Evolutionary conservation across 2,797 vertebrate species (phyloP), one percentile per base, ranked within the genome.

Genomic region (Coilia nasus): DNA sequence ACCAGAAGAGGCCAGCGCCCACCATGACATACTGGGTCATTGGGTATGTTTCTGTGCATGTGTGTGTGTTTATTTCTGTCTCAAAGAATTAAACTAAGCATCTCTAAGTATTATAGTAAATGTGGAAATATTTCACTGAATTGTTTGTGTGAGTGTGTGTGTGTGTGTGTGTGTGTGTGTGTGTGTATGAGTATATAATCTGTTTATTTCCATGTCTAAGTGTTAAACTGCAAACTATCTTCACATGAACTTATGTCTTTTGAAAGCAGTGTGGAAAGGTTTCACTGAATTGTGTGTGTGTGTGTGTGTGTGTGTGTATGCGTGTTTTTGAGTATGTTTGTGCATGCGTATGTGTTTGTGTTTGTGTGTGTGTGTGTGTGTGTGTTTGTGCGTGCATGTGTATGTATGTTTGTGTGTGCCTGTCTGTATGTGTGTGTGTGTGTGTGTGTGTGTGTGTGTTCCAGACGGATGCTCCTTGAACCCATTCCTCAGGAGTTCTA

Each of bases 21-120:
- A 97, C 95, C 67, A 94, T 99, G 97, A 96, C 93, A 19, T 99
- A 99, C 94, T 99, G 98, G 98, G 98, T 98, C 62, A 96, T 99
- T 25, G 98, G 98, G 98, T 99, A 94, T 41, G 94, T 86, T 44
- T 83, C 12, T 78, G 17, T 78, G 5, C 35, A 5, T 41, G 35
- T 41, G 35, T 41, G 64, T 82, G 35, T 87, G 7, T 85, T 59
- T 41, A 57, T 17, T 82, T 31, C 3, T 12, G 12, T 67, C 28
- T 31, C 64, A 23, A 28, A 14, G 28, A 31, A 35, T 31, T 71
- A 71, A 41, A 5, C 35, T 5, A 41, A 41, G 35, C 35, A 41
- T 41, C 35, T 71, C 64, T 11, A 31, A 71, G 64, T 35, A 17
- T 3, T 64, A 28, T 41, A 41, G 2, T 41, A 41, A 41, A 41